Evolutionary conservation across 2,797 vertebrate genomes (phyloP).

Genomic region (Calcarius lapponicus): DNA sequence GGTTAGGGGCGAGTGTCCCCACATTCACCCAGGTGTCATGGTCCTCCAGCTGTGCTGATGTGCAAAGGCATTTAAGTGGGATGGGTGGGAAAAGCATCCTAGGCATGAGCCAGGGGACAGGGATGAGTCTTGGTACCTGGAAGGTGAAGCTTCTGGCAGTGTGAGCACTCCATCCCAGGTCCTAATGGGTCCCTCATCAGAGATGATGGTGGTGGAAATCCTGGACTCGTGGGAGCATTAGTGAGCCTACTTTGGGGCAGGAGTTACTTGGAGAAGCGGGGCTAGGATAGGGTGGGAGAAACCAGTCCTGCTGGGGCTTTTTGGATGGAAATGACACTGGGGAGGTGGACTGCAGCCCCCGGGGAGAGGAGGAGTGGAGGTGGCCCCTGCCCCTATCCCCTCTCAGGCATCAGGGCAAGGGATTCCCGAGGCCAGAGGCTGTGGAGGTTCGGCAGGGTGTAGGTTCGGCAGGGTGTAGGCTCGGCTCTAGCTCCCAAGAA

Average conservation of each 20-base stretch:
- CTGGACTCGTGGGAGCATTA: background rate
- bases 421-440: background rate
- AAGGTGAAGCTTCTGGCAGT: background rate
- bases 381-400: background rate
- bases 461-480: background rate
- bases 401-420: background rate
- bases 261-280: background rate
- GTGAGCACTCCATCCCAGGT: background rate
- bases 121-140: background rate
- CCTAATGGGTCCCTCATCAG: background rate
- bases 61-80: background rate
- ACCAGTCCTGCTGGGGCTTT: background rate
- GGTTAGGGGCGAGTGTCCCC: background rate
- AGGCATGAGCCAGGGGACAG: fast-evolving
- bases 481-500: background rate
- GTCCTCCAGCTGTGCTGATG: background rate
- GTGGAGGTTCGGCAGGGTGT: background rate
- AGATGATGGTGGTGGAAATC: background rate
- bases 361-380: background rate
- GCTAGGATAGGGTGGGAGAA: background rate
- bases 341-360: background rate
- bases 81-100: background rate
- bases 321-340: background rate
- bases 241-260: background rate
- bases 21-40: fast-evolving